Conservation (phyloP, 1,140 invertebrate genomes). For the Episyrphus balteatus region DNA sequence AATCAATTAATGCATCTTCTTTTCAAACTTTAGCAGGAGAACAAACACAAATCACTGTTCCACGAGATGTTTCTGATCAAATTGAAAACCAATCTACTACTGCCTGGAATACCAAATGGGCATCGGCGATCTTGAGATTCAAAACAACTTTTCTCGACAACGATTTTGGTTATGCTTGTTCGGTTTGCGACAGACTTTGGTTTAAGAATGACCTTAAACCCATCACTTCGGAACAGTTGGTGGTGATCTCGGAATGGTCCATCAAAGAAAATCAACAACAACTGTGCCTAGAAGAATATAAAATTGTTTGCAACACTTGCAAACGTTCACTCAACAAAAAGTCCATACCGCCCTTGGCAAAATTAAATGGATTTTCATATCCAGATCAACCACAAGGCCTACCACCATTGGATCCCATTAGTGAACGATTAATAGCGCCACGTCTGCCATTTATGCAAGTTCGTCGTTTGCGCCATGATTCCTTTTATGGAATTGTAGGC, state of each 20-base stretch:
- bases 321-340: slow-evolving; percentile 20
- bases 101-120: no score
- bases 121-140: no score
- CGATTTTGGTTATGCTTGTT: no score
- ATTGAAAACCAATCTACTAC: no score
- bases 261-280: slow-evolving; percentile 22
- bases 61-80: no score
- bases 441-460: slow-evolving; percentile 35
- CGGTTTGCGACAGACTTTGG: no score
- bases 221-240: slow-evolving; percentile 13
- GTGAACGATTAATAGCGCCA: slow-evolving; percentile 32
- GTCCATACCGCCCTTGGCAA: slow-evolving; percentile 18
- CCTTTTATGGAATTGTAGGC: slow-evolving; percentile 27
- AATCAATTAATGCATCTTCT: no score
- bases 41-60: no score
- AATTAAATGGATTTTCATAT: slow-evolving; percentile 30
- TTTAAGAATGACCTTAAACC: no score
- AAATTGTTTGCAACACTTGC: slow-evolving; percentile 20
- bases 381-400: slow-evolving; percentile 16
- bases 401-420: slow-evolving; percentile 27
- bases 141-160: no score
- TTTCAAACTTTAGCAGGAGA: no score
- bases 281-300: slow-evolving; percentile 9
- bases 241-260: slow-evolving; percentile 24
- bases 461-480: slow-evolving; percentile 28